Evolutionary conservation across 2,888 invertebrate species (phyloP), one percentile per base, ranked within the genome.

Genomic region (Barypeithes pellucidus): DNA sequence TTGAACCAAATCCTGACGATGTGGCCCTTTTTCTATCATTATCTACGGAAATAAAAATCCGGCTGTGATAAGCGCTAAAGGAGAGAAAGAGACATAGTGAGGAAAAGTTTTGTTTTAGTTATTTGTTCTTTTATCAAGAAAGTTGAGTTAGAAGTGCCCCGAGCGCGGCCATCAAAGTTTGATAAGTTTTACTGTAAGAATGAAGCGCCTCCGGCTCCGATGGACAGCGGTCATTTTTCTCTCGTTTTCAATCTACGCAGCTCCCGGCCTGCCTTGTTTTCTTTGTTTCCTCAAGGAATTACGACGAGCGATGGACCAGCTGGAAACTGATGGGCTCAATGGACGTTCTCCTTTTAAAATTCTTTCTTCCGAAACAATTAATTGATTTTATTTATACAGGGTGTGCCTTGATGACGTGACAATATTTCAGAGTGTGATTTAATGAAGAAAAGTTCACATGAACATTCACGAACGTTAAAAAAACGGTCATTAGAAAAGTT

Each of bases 151-250:
- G 79, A 76, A 78, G 79, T 80, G 81, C 80, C 81, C 78, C 75
- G 78, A 81, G 83, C 81, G 80, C 81, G 82, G 82, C 84, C 85
- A 86, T 86, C 86, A 86, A 86, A 86, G 81, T 86, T 86, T 86
- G 85, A 86, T 86, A 86, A 86, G 86, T 86, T 85, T 84, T 80
- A 54, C 70, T 62, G 72, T 50, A 65, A 72, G 73, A 72, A 71
- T 68, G 77, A 66, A 69, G 73, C 79, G 80, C 85, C 84, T 84
- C 61, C 50, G 62, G 69, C 62, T 65, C 50, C 79, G 81, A 83
- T 84, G 86, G 86, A 87, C 88, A 87, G 86, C 86, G 87, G 88
- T 89, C 88, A 89, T 89, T 88, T 89, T 89, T 89, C 87, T 87
- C 78, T 82, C 85, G 84, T 85, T 85, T 80, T 86, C 86, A 86